Evolutionary conservation across 2,888 invertebrate species (phyloP).

Genomic region (Dione juno): DNA sequence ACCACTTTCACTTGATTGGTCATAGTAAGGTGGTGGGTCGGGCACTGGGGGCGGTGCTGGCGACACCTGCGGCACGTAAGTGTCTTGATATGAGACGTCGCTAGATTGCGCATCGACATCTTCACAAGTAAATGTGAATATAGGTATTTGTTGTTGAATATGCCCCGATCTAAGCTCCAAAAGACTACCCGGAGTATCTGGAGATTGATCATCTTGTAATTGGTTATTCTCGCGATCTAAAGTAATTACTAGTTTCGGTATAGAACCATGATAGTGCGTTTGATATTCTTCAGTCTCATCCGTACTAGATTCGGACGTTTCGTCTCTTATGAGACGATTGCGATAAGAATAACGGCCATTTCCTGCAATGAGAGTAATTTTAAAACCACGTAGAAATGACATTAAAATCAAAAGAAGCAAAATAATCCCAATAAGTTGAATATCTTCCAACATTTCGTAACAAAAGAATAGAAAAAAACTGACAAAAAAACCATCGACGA

Average conservation of each 20-base stretch:
- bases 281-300: conserved; percentile 70
- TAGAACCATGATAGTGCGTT: conserved; percentile 72
- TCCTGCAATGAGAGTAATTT: conserved; percentile 66
- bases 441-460: not conserved
- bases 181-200: conserved; percentile 72
- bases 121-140: conserved; percentile 77
- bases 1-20: conserved; percentile 66
- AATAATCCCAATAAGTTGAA: conserved; percentile 17
- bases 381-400: conserved; percentile 39
- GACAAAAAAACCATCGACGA: conserved; percentile 29
- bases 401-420: conserved; percentile 30
- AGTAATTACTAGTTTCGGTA: conserved; percentile 74
- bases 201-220: conserved; percentile 68
- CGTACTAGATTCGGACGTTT: conserved; percentile 75
- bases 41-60: conserved; percentile 61
- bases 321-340: conserved; percentile 62
- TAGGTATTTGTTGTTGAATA: conserved; percentile 62
- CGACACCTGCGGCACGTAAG: conserved; percentile 50
- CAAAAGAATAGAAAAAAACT: conserved; percentile 32
- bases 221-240: conserved; percentile 72
- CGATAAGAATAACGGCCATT: conserved; percentile 65
- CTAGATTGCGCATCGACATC: conserved; percentile 67
- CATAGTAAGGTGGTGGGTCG: conserved; percentile 60
- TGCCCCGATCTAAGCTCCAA: conserved; percentile 58
- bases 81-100: conserved; percentile 52